These are phyloP conservation scores for Hexactinellida sp. DNA, from an alignment of 37 sponge, comb jelly and placozoan species.

Conservation along the genomic window DNA sequence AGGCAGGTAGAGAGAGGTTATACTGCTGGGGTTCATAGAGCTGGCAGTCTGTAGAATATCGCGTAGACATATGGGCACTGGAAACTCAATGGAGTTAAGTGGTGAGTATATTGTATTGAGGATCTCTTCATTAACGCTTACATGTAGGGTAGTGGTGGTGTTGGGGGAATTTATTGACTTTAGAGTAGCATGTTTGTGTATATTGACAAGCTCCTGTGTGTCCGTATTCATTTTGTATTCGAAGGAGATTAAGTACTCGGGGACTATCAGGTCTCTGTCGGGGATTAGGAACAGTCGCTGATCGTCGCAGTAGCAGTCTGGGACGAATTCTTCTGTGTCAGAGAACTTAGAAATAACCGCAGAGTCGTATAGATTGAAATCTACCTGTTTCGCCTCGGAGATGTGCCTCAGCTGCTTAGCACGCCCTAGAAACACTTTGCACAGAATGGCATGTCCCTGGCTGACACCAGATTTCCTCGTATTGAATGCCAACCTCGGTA, in stretches of 20 bases:
- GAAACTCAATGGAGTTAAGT: neutral
- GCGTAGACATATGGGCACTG: neutral
- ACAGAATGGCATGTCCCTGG: neutral
- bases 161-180: neutral
- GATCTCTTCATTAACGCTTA: neutral
- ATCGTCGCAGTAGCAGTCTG: neutral
- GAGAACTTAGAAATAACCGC: neutral
- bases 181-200: neutral
- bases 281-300: neutral
- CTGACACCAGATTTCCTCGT: neutral
- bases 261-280: neutral
- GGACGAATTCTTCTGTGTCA: neutral
- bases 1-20: neutral
- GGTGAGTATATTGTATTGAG: neutral
- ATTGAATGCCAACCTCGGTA: neutral
- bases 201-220: neutral
- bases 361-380: neutral
- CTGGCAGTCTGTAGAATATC: neutral
- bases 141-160: neutral
- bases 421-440: neutral
- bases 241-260: neutral
- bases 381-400: neutral
- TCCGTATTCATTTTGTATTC: neutral
- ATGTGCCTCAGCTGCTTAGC: neutral
- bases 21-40: neutral